These are phyloP conservation scores for Albula glossodonta DNA, from an alignment of 2,113 vertebrate species.

Conservation along the genomic window DNA sequence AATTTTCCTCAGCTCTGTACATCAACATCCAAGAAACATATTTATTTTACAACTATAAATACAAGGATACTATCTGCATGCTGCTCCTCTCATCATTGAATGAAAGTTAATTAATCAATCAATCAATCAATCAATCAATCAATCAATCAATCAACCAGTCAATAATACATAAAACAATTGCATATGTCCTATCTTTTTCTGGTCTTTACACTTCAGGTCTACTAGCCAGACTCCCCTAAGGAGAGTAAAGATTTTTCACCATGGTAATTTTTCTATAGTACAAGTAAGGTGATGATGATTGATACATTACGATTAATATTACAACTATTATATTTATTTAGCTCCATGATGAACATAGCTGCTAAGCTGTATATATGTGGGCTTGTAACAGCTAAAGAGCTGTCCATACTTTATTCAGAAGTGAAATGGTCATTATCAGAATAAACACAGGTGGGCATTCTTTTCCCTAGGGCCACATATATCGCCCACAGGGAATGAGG, in stretches of 20 bases:
- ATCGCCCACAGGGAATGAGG: constrained; percentile 21
- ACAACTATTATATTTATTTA: background rate
- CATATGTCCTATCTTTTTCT: too few species aligned
- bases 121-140: too few species aligned
- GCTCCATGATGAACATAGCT: background rate
- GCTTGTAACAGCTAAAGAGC: background rate
- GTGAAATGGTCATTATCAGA: background rate
- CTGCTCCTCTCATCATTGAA: background rate
- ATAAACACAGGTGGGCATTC: background rate
- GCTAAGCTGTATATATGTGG: background rate
- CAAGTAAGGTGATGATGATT: too few species aligned
- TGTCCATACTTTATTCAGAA: background rate
- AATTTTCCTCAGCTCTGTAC: background rate
- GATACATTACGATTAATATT: too few species aligned
- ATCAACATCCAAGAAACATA: background rate
- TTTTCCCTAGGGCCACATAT: background rate
- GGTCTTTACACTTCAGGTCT: too few species aligned
- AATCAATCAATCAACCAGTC: too few species aligned
- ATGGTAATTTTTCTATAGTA: too few species aligned
- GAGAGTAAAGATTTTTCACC: too few species aligned
- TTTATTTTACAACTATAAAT: background rate
- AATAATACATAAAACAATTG: too few species aligned
- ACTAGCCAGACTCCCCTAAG: too few species aligned
- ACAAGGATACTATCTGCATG: background rate
- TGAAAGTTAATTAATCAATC: too few species aligned